Conservation (phyloP, 92 coral and sea anemone species). For the Plumapathes pennacea region DNA sequence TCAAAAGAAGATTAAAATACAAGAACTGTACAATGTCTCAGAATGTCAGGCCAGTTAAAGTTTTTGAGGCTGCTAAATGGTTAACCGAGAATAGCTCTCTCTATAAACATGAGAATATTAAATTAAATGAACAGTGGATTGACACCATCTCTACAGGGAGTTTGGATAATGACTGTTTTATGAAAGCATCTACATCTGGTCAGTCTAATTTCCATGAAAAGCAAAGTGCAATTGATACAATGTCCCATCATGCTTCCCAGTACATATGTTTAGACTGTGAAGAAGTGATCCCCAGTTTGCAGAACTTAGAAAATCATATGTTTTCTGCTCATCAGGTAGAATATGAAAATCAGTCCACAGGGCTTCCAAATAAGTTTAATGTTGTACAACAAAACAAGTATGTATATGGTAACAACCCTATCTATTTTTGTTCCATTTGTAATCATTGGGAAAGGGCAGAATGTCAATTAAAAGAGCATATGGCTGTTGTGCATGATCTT, state of each 20-base stretch:
- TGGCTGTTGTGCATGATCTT: conserved; percentile 6
- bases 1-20: conserved; percentile 35
- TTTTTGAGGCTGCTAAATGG: conserved; percentile 41
- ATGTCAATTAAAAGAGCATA: not conserved
- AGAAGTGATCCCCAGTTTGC: not conserved
- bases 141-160: not conserved
- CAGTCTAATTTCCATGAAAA: no score
- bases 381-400: not conserved
- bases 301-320: conserved; percentile 5
- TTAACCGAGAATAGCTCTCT: conserved; percentile 46
- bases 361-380: not conserved
- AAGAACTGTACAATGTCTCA: conserved; percentile 51
- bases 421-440: conserved; percentile 6
- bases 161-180: no score
- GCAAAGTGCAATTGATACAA: no score
- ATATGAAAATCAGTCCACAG: not conserved
- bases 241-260: no score
- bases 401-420: not conserved
- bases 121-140: conserved; percentile 44
- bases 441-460: not conserved
- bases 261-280: conserved; percentile 12
- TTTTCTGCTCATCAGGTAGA: not conserved
- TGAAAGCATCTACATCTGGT: no score
- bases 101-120: conserved; percentile 42
- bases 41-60: conserved; percentile 34